phyloP scores from a whole-genome alignment of 1,140 invertebrate species.

The Macrobrachium rosenbergii region DNA sequence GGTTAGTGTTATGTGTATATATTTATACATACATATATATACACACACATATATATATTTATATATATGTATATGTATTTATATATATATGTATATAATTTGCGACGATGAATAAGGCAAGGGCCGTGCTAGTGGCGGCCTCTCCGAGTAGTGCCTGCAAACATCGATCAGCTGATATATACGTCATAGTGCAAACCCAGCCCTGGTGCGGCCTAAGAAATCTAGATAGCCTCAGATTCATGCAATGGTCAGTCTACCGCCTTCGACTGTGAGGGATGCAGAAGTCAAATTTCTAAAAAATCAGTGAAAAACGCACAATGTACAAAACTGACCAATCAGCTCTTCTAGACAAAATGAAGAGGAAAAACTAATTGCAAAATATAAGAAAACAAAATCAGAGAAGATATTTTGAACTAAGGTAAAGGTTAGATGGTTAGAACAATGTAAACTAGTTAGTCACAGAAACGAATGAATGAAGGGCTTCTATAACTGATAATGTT shows the following conservation, averaged over 20 bases:
- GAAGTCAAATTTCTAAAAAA: slow-evolving; percentile 17
- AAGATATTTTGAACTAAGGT: no score
- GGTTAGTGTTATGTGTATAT: not conserved
- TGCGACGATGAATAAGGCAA: not conserved
- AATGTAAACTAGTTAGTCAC: no score
- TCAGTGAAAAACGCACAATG: not conserved
- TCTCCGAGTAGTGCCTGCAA: slow-evolving; percentile 29
- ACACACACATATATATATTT: slow-evolving; percentile 18
- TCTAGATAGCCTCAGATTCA: slow-evolving; percentile 25
- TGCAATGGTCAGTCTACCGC: slow-evolving; percentile 54
- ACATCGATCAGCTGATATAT: slow-evolving; percentile 45
- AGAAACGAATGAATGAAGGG: no score
- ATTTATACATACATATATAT: not conserved
- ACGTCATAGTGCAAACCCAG: slow-evolving; percentile 61
- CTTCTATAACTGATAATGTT: no score
- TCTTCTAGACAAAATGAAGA: not conserved
- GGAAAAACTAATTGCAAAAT: not conserved
- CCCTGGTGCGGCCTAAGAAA: slow-evolving; percentile 56
- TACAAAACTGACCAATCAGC: not conserved
- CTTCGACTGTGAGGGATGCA: slow-evolving; percentile 47
- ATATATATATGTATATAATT: slow-evolving; percentile 36
- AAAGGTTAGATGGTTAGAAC: no score
- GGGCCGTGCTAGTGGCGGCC: not conserved
- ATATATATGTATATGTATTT: slow-evolving; percentile 27
- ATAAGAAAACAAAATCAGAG: not conserved